Evolutionary conservation across 2,888 invertebrate genomes (phyloP), one percentile per base, ranked within the genome.

Genomic region (Erebia palarica): DNA sequence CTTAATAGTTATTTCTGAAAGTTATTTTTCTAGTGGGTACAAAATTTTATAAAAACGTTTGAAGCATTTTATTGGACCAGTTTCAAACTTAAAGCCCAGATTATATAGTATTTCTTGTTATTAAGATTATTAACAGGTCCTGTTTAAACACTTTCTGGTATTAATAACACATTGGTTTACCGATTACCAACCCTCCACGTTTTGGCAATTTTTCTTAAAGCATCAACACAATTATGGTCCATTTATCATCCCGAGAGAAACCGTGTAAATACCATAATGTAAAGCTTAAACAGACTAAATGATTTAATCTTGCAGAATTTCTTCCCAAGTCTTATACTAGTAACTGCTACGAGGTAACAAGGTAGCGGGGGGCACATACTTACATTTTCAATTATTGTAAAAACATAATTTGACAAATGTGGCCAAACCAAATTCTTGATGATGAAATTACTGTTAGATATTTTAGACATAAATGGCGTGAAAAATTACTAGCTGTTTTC

Each of bases 81-180:
- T 58, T 58, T 58, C 21, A 58, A 27, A 58, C 18, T 10, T 58
- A 16, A 9, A 27, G 14, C 5, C 5, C 63, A 63, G 21, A 42
- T 61, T 63, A 49, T 51, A 27, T 51, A 27, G 1, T 51, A 49
- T 27, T 63, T 64, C 16, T 55, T 3, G 55, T 55, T 55, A 55
- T 18, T 18, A 55, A 55, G 14, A 58, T 27, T 27, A 21, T 58
- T 58, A 14, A 58, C 21, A 13, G 57, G 21, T 21, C 21, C 57
- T 13, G 16, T 58, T 36, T 44, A 66, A 66, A 66, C 58, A 66
- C 51, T 16, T 66, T 53, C 66, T 58, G n/a, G 36, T 61, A 57
- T 70, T 73, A 70, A 73, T 70, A 65, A 73, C 60, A 73, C 69
- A 73, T 73, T 67, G n/a, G 65, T 42, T 65, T 66, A 51, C 71